phyloP scores from a whole-genome alignment of 2,797 vertebrate species.

The Cossypha polioptera region DNA sequence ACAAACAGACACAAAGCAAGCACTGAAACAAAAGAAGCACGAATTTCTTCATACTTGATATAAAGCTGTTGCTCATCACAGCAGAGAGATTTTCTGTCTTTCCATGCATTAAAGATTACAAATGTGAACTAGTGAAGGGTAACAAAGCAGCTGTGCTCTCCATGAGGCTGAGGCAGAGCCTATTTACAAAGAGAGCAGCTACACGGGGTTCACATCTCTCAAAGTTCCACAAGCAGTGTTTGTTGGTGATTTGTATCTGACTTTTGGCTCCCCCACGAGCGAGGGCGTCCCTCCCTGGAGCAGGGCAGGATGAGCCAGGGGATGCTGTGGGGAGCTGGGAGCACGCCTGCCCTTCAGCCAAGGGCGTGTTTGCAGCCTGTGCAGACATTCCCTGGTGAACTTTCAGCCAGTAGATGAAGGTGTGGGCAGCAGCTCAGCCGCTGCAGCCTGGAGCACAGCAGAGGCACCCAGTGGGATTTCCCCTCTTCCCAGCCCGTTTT shows the following conservation, averaged over 20 bases:
- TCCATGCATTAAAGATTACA: neutral
- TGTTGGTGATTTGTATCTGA: slow-evolving; percentile 1
- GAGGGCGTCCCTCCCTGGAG: neutral
- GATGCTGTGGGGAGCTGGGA: neutral
- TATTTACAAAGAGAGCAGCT: neutral
- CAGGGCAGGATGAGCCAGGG: neutral
- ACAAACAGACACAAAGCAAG: neutral
- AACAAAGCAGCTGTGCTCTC: neutral
- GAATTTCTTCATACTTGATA: neutral
- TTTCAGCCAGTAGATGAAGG: neutral
- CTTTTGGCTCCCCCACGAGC: neutral
- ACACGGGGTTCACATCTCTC: neutral
- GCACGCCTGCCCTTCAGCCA: neutral
- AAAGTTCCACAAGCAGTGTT: neutral
- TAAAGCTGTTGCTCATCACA: neutral
- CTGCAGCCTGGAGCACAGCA: neutral
- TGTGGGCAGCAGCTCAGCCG: neutral
- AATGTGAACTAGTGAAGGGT: neutral
- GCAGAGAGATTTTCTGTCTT: neutral
- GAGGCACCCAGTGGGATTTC: neutral
- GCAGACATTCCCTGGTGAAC: neutral
- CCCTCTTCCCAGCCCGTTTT: neutral
- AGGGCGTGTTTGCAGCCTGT: neutral
- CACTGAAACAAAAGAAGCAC: neutral
- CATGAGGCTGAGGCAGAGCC: neutral